Evolutionary conservation across 2,888 invertebrate species (phyloP).

Genomic region (Lymantria monacha): DNA sequence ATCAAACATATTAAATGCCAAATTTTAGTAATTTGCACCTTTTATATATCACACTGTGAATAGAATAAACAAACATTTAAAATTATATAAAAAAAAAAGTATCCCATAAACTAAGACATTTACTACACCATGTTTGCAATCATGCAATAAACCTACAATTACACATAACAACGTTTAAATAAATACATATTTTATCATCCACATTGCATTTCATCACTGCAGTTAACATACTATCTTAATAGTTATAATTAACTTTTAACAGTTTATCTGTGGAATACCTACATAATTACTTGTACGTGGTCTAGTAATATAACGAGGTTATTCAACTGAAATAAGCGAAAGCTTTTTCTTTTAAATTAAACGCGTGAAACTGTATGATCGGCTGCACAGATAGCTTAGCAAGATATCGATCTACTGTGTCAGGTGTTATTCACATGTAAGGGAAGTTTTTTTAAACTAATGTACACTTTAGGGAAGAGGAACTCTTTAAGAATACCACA

Average conservation of each 20-base stretch:
- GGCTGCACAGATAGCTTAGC: too few relatives aligned
- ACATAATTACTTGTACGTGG: slow-evolving; percentile 27
- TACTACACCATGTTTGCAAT: slow-evolving; percentile 13
- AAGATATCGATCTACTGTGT: too few relatives aligned
- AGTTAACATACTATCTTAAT: slow-evolving; percentile 40
- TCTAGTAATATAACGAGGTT: slow-evolving; percentile 13
- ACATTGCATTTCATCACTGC: slow-evolving; percentile 39
- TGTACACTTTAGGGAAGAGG: too few relatives aligned
- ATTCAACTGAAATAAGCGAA: slow-evolving; percentile 9
- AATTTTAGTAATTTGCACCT: too few relatives aligned
- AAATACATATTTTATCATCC: slow-evolving; percentile 37
- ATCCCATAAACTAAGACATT: background rate
- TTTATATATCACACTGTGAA: too few relatives aligned
- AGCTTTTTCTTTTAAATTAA: too few relatives aligned
- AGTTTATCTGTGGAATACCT: slow-evolving; percentile 34
- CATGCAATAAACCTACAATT: slow-evolving; percentile 26
- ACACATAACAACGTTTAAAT: slow-evolving; percentile 34
- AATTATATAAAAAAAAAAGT: background rate
- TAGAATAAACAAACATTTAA: too few relatives aligned
- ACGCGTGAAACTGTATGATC: too few relatives aligned
- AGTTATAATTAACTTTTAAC: slow-evolving; percentile 37
- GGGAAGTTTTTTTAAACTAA: too few relatives aligned
- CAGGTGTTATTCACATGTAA: too few relatives aligned
- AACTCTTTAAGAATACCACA: too few relatives aligned
- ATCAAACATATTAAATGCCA: too few relatives aligned